phyloP scores from a whole-genome alignment of 2,888 invertebrate genomes.

The Metalampra italica region DNA sequence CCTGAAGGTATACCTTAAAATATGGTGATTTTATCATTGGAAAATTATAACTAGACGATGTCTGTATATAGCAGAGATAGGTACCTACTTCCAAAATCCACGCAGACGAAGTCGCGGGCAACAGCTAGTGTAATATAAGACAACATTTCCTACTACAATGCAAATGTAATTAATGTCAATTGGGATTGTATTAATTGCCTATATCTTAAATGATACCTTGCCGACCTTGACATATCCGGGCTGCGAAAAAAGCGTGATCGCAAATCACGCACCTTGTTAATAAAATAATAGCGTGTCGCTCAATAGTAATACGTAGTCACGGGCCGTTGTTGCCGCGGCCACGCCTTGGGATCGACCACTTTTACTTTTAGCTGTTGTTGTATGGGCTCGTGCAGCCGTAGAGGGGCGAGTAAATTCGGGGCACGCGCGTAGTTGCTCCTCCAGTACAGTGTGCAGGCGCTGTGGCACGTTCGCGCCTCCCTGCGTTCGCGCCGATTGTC shows the following conservation, averaged over 20 bases:
- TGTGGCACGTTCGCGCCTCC: constrained; percentile 38
- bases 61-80: too few species aligned
- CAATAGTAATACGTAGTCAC: constrained; percentile 26
- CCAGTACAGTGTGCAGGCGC: constrained; percentile 45
- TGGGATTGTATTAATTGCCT: too few species aligned
- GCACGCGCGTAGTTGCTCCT: constrained; percentile 31
- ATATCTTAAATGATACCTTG: neutral
- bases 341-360: constrained; percentile 66
- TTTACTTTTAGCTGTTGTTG: constrained; percentile 62
- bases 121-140: too few species aligned
- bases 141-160: too few species aligned
- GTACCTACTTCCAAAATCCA: too few species aligned
- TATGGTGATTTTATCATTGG: too few species aligned
- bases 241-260: constrained; percentile 29
- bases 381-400: constrained; percentile 27
- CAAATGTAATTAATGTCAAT: too few species aligned
- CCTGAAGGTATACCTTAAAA: too few species aligned
- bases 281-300: constrained; percentile 35
- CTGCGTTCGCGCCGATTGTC: constrained; percentile 15
- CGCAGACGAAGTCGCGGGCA: too few species aligned
- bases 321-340: constrained; percentile 35
- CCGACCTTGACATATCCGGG: constrained; percentile 46
- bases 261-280: constrained; percentile 45
- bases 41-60: too few species aligned
- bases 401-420: constrained; percentile 49